Conservation (phyloP, 2,113 vertebrate genomes). For the Leucopsar rothschildi region DNA sequence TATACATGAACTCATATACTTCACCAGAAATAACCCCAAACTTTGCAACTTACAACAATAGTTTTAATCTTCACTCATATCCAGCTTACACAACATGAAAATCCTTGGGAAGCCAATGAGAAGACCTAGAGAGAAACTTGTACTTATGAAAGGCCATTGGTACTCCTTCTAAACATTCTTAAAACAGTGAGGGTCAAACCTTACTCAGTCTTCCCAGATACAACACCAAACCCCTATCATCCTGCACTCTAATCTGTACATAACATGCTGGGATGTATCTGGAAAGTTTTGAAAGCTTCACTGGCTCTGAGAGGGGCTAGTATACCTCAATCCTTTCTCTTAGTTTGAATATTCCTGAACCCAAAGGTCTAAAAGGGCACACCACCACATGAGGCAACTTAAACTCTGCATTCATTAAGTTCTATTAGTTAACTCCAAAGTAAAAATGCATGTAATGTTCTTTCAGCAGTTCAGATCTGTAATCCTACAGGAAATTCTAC, state of each 20-base stretch:
- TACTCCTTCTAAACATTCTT: not conserved
- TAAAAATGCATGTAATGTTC: accelerated
- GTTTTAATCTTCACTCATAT: not conserved
- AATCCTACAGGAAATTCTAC: not conserved
- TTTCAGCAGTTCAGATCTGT: not conserved
- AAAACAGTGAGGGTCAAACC: not conserved
- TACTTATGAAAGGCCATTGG: not conserved
- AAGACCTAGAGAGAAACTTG: not conserved
- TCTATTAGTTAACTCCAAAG: not conserved
- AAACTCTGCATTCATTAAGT: not conserved
- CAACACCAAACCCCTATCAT: not conserved
- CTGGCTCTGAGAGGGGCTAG: not conserved
- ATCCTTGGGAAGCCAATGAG: not conserved
- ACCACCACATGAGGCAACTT: not conserved
- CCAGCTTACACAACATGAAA: not conserved
- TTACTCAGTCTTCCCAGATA: not conserved
- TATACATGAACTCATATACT: not conserved
- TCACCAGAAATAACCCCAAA: not conserved
- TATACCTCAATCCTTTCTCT: not conserved
- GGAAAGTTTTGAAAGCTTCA: not conserved
- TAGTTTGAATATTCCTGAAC: not conserved
- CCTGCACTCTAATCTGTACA: not conserved
- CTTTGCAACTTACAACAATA: not conserved
- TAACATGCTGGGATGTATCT: not conserved
- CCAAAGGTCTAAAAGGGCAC: not conserved